Evolutionary conservation across 1,140 invertebrate genomes (phyloP).

Genomic region (Samia ricini): DNA sequence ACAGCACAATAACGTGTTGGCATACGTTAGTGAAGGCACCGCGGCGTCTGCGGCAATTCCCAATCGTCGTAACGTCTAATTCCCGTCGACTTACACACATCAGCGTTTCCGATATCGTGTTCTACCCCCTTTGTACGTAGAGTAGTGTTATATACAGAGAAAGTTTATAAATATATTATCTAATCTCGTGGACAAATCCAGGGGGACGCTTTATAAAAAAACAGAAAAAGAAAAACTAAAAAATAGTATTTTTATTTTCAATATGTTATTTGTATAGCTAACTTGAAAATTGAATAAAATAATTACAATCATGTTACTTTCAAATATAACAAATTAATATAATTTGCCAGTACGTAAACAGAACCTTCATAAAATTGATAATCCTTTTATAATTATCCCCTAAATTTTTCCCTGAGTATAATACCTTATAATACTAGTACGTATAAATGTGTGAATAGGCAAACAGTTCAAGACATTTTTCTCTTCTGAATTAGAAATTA

Average conservation of each 20-base stretch:
- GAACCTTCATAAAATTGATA: no score
- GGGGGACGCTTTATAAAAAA: no score
- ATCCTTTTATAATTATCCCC: no score
- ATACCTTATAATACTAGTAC: no score
- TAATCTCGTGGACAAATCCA: neutral
- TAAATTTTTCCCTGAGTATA: no score
- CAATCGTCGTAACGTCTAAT: conserved; percentile 74
- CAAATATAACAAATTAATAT: no score
- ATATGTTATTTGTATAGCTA: neutral
- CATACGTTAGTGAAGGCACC: conserved; percentile 11
- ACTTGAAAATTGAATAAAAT: no score
- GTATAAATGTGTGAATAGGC: no score
- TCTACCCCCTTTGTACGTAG: conserved; percentile 58
- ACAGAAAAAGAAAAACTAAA: neutral
- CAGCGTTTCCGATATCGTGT: conserved; percentile 69
- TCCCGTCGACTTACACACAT: conserved; percentile 74
- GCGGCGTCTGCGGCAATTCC: conserved; percentile 60
- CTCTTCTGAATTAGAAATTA: no score
- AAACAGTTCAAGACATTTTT: no score
- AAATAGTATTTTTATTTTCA: neutral
- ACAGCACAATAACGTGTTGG: conserved; percentile 1
- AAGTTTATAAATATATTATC: neutral
- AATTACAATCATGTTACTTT: no score
- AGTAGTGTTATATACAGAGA: conserved; percentile 19
- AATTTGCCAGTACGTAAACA: no score